A percentile compares a stretch with the other conserved stretches of the same genome.
phyloP scores from a whole-genome alignment of 2,888 invertebrate species.

The Spicauda simplicius region DNA sequence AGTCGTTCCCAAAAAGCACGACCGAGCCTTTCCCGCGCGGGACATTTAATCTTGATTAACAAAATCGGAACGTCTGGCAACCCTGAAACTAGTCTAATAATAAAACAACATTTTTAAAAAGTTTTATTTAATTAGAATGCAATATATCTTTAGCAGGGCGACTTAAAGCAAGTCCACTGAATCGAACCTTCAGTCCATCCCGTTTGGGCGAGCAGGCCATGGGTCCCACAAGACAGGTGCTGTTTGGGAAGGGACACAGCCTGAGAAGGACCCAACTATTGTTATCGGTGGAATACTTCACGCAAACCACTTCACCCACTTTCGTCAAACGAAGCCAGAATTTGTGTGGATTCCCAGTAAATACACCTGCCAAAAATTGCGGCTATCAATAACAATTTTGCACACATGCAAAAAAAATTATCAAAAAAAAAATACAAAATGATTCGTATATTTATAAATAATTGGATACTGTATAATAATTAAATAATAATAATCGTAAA shows the following conservation, averaged over 20 bases:
- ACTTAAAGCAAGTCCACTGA: slow-evolving; percentile 55
- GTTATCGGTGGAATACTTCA: slow-evolving; percentile 69
- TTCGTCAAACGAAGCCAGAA: slow-evolving; percentile 68
- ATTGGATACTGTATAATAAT: no score
- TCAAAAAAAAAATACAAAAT: no score
- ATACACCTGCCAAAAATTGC: slow-evolving; percentile 58
- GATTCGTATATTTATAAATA: no score
- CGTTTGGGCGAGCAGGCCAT: slow-evolving; percentile 68
- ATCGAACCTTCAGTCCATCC: slow-evolving; percentile 58
- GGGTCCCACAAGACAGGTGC: slow-evolving; percentile 57
- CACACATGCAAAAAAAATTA: no score
- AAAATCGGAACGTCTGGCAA: no score
- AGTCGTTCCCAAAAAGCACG: no score
- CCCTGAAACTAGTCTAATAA: no score
- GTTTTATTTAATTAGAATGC: slow-evolving; percentile 57
- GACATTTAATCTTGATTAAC: no score
- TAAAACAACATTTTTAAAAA: no score
- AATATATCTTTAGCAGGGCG: slow-evolving; percentile 62
- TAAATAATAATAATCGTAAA: no score
- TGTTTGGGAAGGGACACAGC: slow-evolving; percentile 55
- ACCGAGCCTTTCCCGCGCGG: no score
- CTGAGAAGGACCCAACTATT: slow-evolving; percentile 60
- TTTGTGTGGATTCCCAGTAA: slow-evolving; percentile 60
- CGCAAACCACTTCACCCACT: slow-evolving; percentile 56
- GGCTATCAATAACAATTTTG: no score